Base-by-base conservation (phyloP, 2,888 invertebrate genomes). In the Smittia sp. region DNA sequence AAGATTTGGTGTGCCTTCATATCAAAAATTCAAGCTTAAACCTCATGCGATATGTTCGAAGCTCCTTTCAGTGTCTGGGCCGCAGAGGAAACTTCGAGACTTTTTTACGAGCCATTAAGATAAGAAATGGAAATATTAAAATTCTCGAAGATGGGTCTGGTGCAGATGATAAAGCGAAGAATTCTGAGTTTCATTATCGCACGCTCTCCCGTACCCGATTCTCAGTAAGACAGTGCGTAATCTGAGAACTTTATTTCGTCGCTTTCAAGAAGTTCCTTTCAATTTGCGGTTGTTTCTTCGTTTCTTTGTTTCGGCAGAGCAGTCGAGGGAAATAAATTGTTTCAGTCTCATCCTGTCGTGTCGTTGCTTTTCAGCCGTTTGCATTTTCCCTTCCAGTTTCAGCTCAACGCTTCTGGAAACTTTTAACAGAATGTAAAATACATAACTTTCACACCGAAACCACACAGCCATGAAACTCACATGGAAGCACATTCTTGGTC, bases 361-460 rank as follows among this genome's bases (percentile, higher is more conserved):
- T 66, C 38, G 38, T 65, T 65, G 11, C 6, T 52, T 52, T 52
- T 52, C 52, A 18, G 22, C 18, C 18, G 18, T 58, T 58, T 58
- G 58, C 20, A 46, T 46, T 46, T 58, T 58, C 58, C 32, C 58
- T 58, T 58, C 11, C 22, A 58, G 18, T 58, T 58, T 58, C 20
- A 20, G 58, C 22, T 18, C 22, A 20, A 22, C 20, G 20, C 58
- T 58, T 58, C 58, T 20, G 22, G 58, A 58, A 58, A 22, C 15
- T 46, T 46, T 58, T 18, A 58, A 58, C 58, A 20, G 15, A 20
- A 58, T 15, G 52, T 32, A 32, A 32, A 32, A 32, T 32, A 32
- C 52, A 69, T 54, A 13, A 54, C 54, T 69, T 69, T 69, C 69
- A 69, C 69, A 69, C 69, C 54, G 54, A 41, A 69, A 69, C 69